Base-by-base conservation (phyloP, 2,797 vertebrate genomes). In the Pseudomugil gertrudae region DNA sequence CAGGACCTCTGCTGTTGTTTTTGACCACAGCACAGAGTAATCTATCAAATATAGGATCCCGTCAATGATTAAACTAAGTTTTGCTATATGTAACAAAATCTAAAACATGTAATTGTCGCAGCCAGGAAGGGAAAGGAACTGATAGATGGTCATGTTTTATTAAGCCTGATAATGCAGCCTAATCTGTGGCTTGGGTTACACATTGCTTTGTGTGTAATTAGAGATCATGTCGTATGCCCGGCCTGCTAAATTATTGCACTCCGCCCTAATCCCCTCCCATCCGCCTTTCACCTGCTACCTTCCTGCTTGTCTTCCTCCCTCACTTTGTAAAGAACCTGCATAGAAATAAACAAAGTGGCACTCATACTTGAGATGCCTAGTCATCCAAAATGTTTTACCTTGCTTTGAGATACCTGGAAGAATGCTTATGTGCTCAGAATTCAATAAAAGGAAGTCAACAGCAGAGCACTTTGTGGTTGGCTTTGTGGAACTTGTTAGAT, bases 161-260 rank as follows among this genome's bases (percentile, higher is more conserved):
- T 92, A 92, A 93, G 89, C 84, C 70, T 78, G 84, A 91, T 91
- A 92, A 92, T 88, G 66, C 81, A 75, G 84, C 61, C 82, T 90
- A 91, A 92, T 92, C 87, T 91, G 81, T 50, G 80, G 86, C 80
- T 92, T 68, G 78, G 85, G 89, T 93, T 92, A 89, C 88, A 87
- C 86, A 70, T 78, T 90, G 85, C 89, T 88, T 91, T 89, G 90
- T 91, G 84, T 87, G 89, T 92, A 92, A 92, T 91, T 92, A 92
- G 89, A 91, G 91, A 92, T 92, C 88, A 92, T 88, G 90, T 91
- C 69, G 78, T 86, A 84, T 72, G 83, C 78, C 81, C 71, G 81
- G 84, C 84, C 78, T 64, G 72, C 79, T 91, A 83, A 90, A 90
- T 90, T 91, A 90, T 76, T 88, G 87, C 84, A 80, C 89, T 86